phyloP scores from a whole-genome alignment of 2,113 vertebrate species.

The Misgurnus mizolepis region DNA sequence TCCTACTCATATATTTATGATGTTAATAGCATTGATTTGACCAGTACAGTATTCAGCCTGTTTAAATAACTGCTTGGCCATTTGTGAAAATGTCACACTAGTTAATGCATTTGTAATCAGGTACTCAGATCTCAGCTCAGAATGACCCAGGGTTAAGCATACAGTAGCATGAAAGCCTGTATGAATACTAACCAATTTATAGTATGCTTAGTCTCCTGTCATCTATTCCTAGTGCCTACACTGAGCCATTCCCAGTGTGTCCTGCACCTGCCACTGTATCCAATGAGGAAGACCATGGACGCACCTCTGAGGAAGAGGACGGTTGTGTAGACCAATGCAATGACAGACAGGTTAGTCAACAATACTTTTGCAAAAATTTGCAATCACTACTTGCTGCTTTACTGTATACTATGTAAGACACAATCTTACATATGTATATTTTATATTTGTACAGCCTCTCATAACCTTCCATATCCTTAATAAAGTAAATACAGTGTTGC shows the following conservation, averaged over 20 bases:
- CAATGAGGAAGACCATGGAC: constrained; percentile 87
- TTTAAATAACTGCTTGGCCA: too few relatives aligned
- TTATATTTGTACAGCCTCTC: background rate
- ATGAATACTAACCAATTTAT: too few relatives aligned
- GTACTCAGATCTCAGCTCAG: too few relatives aligned
- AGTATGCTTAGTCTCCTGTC: constrained; percentile 31
- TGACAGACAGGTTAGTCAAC: constrained; percentile 79
- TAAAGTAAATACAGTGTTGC: constrained; percentile 26
- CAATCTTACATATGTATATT: background rate
- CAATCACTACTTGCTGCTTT: background rate
- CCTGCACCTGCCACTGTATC: constrained; percentile 68
- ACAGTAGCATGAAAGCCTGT: too few relatives aligned
- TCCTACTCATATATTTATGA: too few relatives aligned
- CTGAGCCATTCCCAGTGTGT: constrained; percentile 90
- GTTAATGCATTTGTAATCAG: too few relatives aligned
- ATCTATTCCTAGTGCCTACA: constrained; percentile 83
- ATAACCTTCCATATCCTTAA: constrained; percentile 22
- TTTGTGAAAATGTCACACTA: too few relatives aligned
- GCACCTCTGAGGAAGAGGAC: constrained; percentile 92
- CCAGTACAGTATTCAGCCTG: too few relatives aligned
- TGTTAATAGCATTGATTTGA: too few relatives aligned
- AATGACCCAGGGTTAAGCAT: too few relatives aligned
- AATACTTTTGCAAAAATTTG: background rate
- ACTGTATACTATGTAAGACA: background rate
- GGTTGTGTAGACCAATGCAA: constrained; percentile 73